Percentiles rank a stretch among this genome's conserved stretches.
phyloP scores from a whole-genome alignment of 2,113 vertebrate species.

The Cettia cetti region DNA sequence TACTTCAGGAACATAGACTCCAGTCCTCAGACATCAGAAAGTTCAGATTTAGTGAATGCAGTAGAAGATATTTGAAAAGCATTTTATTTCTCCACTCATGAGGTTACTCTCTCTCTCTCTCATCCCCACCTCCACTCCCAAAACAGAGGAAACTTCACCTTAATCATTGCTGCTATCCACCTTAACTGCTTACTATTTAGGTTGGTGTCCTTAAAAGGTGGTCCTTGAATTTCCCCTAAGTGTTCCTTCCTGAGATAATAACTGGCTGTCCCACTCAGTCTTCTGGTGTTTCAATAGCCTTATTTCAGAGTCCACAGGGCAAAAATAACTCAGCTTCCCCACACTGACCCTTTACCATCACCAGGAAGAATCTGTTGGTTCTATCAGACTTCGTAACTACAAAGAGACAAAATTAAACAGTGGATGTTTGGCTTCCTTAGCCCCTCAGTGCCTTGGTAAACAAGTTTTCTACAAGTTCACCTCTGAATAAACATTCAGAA shows the following conservation, averaged over 20 bases:
- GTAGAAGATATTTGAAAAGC: not conserved
- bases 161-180: not conserved
- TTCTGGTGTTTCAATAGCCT: not conserved
- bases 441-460: not conserved
- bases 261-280: not conserved
- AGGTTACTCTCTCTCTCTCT: not conserved
- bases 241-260: not conserved
- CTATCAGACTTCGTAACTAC: not conserved
- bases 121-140: fast-evolving
- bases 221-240: not conserved
- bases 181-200: not conserved
- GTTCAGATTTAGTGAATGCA: not conserved
- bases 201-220: not conserved
- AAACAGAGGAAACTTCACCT: not conserved
- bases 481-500: not conserved
- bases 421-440: not conserved
- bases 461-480: not conserved
- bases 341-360: not conserved
- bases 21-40: not conserved
- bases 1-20: not conserved
- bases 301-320: not conserved
- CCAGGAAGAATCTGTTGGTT: not conserved
- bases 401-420: not conserved
- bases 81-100: not conserved
- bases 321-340: not conserved